A percentile compares a stretch with the other conserved stretches of the same genome.
Conservation (phyloP, 1,140 invertebrate species). For the Adelges cooleyi region DNA sequence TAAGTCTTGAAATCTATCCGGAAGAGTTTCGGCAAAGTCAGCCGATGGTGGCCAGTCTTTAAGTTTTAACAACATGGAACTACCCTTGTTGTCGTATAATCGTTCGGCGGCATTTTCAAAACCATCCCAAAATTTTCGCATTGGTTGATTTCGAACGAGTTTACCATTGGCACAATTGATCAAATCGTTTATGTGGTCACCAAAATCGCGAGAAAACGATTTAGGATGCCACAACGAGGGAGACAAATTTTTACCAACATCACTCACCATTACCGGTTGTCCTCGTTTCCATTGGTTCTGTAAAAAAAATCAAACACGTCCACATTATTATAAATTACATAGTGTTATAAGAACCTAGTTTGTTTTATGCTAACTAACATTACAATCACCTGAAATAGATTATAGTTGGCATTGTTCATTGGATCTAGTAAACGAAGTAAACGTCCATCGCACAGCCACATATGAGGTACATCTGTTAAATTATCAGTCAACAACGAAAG, state of each 20-base stretch:
- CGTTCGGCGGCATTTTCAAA: slow-evolving; percentile 77
- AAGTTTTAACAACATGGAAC: slow-evolving; percentile 84
- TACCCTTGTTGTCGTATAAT: slow-evolving; percentile 70
- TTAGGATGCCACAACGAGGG: slow-evolving; percentile 81
- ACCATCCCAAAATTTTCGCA: slow-evolving; percentile 93
- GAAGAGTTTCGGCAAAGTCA: slow-evolving; percentile 36
- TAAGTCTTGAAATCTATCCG: slow-evolving; percentile 69
- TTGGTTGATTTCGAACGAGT: slow-evolving; percentile 73
- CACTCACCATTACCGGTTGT: slow-evolving; percentile 92
- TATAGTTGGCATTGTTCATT: slow-evolving; percentile 64
- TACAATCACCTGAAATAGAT: slow-evolving; percentile 65
- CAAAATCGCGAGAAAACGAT: slow-evolving; percentile 81
- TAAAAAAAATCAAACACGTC: background rate
- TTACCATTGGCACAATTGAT: slow-evolving; percentile 85
- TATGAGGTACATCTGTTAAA: slow-evolving; percentile 57
- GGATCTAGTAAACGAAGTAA: slow-evolving; percentile 79
- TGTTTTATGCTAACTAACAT: no score
- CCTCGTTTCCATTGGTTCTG: slow-evolving; percentile 93
- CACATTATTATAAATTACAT: background rate
- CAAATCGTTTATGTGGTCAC: slow-evolving; percentile 80
- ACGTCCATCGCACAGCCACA: slow-evolving; percentile 82
- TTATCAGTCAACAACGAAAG: slow-evolving; percentile 39
- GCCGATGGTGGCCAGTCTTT: slow-evolving; percentile 89
- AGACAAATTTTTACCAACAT: slow-evolving; percentile 66
- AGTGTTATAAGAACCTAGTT: no score